Percentiles rank a stretch among this genome's conserved stretches.
Evolutionary conservation across 2,888 invertebrate species (phyloP).

Genomic region (Lasius fuliginosus): DNA sequence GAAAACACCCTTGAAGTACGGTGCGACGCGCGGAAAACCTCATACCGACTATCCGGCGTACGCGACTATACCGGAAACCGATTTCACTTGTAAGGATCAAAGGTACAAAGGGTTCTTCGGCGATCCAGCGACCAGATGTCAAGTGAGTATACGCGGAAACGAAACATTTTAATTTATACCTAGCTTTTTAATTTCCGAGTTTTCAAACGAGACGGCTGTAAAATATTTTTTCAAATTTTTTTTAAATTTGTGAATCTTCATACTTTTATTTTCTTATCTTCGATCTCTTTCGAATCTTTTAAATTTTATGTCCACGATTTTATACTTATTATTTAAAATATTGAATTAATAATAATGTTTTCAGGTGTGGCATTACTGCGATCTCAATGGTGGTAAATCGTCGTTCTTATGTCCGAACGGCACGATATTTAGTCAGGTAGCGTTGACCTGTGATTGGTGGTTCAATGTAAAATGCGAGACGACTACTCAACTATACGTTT

Average conservation of each 20-base stretch:
- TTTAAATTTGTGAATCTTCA: background rate
- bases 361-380: conserved; percentile 97
- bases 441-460: conserved; percentile 97
- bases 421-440: conserved; percentile 96
- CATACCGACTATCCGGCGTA: conserved; percentile 94
- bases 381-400: conserved; percentile 95
- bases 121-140: conserved; percentile 95
- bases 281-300: background rate
- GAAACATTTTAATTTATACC: background rate
- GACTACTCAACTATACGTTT: conserved; percentile 94
- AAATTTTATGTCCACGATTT: conserved; percentile 14
- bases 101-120: conserved; percentile 97
- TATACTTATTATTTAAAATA: conserved; percentile 21
- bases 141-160: conserved; percentile 87
- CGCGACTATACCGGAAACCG: conserved; percentile 91
- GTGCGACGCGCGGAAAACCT: conserved; percentile 88
- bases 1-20: conserved; percentile 79
- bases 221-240: conserved; percentile 7
- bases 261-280: background rate
- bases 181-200: conserved; percentile 14
- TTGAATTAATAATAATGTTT: conserved; percentile 42
- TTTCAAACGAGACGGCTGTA: background rate
- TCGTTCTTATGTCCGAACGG: conserved; percentile 96
- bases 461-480: conserved; percentile 95
- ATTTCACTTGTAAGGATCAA: conserved; percentile 94